Evolutionary conservation across 2,797 vertebrate species (phyloP).

Genomic region (Pseudopleuronectes americanus): DNA sequence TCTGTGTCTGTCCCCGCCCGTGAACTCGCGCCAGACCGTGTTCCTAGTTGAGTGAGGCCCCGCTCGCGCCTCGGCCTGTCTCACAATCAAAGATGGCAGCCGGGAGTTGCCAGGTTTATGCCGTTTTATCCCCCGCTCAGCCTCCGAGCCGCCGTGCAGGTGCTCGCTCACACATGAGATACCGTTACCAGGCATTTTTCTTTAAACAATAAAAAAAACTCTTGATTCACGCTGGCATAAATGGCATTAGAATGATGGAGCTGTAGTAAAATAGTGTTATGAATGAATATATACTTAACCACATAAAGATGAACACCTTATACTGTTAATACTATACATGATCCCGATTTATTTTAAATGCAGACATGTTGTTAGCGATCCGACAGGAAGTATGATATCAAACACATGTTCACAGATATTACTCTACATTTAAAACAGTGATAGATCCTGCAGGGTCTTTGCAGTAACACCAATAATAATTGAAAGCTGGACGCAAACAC

Average conservation of each 20-base stretch:
- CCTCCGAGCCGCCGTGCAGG: neutral
- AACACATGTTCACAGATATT: too few relatives aligned
- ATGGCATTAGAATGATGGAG: neutral
- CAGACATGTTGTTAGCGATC: too few relatives aligned
- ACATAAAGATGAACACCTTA: too few relatives aligned
- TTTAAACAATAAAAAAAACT: neutral
- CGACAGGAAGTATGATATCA: too few relatives aligned
- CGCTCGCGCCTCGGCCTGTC: conserved; percentile 87
- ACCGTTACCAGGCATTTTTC: too few relatives aligned
- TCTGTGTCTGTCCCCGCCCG: conserved; percentile 56
- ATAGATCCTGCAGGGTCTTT: neutral
- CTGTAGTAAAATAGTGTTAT: neutral
- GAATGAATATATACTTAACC: too few relatives aligned
- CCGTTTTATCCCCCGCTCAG: conserved; percentile 37
- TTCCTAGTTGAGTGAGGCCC: conserved; percentile 81
- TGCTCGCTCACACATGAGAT: too few relatives aligned
- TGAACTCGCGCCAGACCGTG: conserved; percentile 76
- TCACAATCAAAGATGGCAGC: conserved; percentile 88
- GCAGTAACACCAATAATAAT: neutral
- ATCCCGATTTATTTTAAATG: too few relatives aligned
- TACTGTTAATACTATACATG: too few relatives aligned
- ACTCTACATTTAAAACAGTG: neutral
- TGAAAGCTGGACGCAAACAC: too few relatives aligned
- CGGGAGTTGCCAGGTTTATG: conserved; percentile 73
- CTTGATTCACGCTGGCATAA: neutral